Evolutionary conservation across 2,113 vertebrate genomes (phyloP).

Genomic region (Pontoporia blainvillei): DNA sequence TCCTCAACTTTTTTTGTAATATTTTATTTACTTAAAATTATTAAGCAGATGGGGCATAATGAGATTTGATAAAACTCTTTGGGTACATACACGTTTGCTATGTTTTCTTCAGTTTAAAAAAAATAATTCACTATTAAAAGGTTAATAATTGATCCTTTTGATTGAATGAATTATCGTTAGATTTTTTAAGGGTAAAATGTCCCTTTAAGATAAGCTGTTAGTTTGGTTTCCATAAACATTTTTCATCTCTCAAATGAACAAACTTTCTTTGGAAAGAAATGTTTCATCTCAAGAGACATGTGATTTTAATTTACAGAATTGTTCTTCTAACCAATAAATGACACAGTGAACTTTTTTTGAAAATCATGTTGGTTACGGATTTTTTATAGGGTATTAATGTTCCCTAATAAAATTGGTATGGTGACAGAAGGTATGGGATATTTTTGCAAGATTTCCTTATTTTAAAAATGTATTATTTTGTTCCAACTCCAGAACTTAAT

Average conservation of each 20-base stretch:
- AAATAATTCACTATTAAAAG: neutral
- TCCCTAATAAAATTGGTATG: constrained; percentile 35
- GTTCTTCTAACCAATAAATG: neutral
- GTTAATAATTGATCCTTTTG: neutral
- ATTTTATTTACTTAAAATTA: neutral
- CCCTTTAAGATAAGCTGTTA: neutral
- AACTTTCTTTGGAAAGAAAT: neutral
- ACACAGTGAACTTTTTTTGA: neutral
- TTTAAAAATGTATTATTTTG: constrained; percentile 42
- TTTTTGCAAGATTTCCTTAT: constrained; percentile 34
- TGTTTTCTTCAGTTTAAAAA: neutral
- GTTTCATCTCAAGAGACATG: neutral
- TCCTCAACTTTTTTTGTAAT: neutral
- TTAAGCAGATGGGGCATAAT: neutral
- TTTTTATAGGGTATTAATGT: constrained; percentile 33
- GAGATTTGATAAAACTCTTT: neutral
- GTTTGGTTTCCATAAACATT: neutral
- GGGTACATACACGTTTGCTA: neutral
- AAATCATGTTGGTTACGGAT: constrained; percentile 25
- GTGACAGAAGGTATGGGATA: neutral
- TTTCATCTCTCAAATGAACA: constrained; percentile 21
- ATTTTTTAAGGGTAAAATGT: neutral
- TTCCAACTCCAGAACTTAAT: constrained; percentile 16
- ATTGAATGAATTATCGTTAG: neutral
- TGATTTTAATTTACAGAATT: constrained; percentile 51